Evolutionary conservation across 2,888 invertebrate genomes (phyloP).

Genomic region (Zaprionus obscuricornis): DNA sequence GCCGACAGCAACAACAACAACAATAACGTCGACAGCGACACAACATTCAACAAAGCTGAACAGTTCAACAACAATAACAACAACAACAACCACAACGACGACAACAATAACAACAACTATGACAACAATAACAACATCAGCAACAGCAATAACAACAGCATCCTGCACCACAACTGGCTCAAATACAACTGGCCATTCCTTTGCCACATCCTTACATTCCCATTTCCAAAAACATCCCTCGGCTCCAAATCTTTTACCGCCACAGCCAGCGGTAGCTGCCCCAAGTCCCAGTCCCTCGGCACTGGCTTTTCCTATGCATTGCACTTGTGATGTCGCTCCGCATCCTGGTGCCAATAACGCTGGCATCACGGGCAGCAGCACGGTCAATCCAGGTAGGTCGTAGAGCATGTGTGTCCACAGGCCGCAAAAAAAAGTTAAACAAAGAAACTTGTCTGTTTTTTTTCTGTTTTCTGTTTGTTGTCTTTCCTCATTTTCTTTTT

Average conservation of each 20-base stretch:
- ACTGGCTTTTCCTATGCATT: slow-evolving; percentile 76
- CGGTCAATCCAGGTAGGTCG: slow-evolving; percentile 82
- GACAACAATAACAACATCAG: slow-evolving; percentile 13
- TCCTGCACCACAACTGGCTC: slow-evolving; percentile 32
- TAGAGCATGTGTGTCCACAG: slow-evolving; percentile 81
- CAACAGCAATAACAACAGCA: slow-evolving; percentile 35
- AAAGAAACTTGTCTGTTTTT: slow-evolving; percentile 29
- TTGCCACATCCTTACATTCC: slow-evolving; percentile 73
- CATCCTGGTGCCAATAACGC: slow-evolving; percentile 56
- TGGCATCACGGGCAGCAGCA: slow-evolving; percentile 49
- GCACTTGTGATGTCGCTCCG: slow-evolving; percentile 80
- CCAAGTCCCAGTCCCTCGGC: slow-evolving; percentile 80
- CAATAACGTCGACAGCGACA: slow-evolving; percentile 19
- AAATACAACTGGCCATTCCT: slow-evolving; percentile 33
- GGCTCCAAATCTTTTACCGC: slow-evolving; percentile 78
- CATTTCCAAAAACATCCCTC: slow-evolving; percentile 82
- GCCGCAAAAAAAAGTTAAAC: neutral
- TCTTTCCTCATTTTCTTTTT: slow-evolving; percentile 22
- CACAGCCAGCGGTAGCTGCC: slow-evolving; percentile 62
- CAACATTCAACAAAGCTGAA: slow-evolving; percentile 24
- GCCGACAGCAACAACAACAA: slow-evolving; percentile 27
- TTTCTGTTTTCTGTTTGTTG: neutral
- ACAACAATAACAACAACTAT: slow-evolving; percentile 4
- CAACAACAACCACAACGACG: neutral
- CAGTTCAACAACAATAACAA: no score